Percentiles rank a stretch among this genome's conserved stretches.
These are phyloP conservation scores for Microplitis deprimator DNA, from an alignment of 2,888 invertebrate species.

Conservation along the genomic window DNA sequence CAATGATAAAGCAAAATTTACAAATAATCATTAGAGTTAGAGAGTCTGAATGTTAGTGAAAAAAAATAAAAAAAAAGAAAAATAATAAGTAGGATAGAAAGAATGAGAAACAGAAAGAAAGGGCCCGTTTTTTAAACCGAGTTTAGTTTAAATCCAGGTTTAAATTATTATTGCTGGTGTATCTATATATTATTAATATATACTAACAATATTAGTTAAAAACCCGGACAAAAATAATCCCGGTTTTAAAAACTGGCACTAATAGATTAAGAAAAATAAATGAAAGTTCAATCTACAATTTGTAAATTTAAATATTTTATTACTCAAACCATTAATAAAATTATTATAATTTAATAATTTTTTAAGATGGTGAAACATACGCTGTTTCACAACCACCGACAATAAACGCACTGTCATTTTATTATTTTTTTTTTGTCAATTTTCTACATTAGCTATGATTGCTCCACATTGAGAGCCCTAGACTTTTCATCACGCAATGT, in stretches of 20 bases:
- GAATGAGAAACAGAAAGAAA: neutral
- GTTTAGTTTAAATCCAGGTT: too few species aligned
- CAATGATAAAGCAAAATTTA: slow-evolving; percentile 26
- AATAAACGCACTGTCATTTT: slow-evolving; percentile 35
- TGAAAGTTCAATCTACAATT: neutral
- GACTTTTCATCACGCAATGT: slow-evolving; percentile 26
- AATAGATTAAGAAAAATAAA: neutral
- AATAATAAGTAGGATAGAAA: neutral
- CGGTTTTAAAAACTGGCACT: too few species aligned
- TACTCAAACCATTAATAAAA: slow-evolving; percentile 17
- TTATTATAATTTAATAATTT: slow-evolving; percentile 14
- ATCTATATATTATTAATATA: too few species aligned
- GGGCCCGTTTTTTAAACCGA: too few species aligned
- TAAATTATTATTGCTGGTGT: too few species aligned
- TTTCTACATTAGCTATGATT: slow-evolving; percentile 30
- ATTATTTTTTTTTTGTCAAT: slow-evolving; percentile 13
- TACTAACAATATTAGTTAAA: too few species aligned
- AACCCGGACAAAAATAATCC: too few species aligned
- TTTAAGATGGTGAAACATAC: slow-evolving; percentile 19
- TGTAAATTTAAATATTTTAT: neutral
- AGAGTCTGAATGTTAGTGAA: neutral
- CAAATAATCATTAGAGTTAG: slow-evolving; percentile 16
- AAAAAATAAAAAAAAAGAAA: neutral
- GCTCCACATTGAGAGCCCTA: slow-evolving; percentile 22
- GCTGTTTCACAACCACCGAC: slow-evolving; percentile 46